Base-by-base conservation (phyloP, 2,113 vertebrate genomes). In the Triplophysa siluroides region DNA sequence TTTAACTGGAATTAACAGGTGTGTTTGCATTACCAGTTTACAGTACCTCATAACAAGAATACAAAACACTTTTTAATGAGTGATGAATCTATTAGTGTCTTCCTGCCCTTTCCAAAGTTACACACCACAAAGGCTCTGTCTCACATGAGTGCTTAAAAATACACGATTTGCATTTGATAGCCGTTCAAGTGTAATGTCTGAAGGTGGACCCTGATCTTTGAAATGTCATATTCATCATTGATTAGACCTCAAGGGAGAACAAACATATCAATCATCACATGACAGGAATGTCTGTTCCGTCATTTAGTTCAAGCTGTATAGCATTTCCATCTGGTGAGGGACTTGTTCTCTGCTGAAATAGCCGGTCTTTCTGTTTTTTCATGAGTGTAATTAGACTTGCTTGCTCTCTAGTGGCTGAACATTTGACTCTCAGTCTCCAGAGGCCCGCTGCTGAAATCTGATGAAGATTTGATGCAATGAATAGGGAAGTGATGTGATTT, bases 211-310 rank as follows among this genome's bases (percentile, higher is more conserved):
- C 79, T 82, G 90, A 80, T 87, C 78, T 87, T 84, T 85, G 85
- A 80, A 43, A 62, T 74, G 86, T 79, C 81, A 79, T 83, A 80
- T 83, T 86, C 82, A 84, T 88, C 84, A 92, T 85, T 85, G 87
- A 89, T 85, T 89, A 81, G 58, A 85, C 82, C 89, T 84, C 80
- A 88, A 78, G 67, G 38, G n/a, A 52, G 81, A 87, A 84, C 85
- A 84, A 54, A 89, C 78, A 76, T 79, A 84, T 86, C 83, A 62
- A 82, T 91, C 86, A 89, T 70, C 41, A 52, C 52, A 13, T 63
- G 82, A 71, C 71, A 26, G 67, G 79, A 85, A 75, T 66, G 50
- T 4, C 68, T 41, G 61, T 70, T 62, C 43, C 38, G 29, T 63
- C 38, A 43, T 74, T 74, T 61, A 23, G 29, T 29, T 9, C n/a